Conservation (phyloP, 2,113 vertebrate genomes). For the Cromileptes altivelis region DNA sequence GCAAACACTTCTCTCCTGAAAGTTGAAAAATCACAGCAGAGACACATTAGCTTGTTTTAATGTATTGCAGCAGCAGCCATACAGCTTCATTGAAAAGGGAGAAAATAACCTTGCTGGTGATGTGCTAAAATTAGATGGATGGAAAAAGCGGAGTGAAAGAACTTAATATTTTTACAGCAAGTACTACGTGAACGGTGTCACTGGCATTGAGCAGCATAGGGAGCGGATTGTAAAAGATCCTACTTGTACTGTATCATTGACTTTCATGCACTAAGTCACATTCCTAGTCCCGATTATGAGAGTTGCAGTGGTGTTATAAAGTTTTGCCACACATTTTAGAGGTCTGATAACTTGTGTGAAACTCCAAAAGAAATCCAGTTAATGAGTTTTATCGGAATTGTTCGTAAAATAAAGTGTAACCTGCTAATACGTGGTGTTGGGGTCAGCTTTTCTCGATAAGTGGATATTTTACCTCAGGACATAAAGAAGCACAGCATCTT, state of each 20-base stretch:
- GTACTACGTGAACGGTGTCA: neutral
- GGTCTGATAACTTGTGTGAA: neutral
- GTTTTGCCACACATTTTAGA: neutral
- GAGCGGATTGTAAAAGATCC: neutral
- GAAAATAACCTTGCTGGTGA: constrained; percentile 4
- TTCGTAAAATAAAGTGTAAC: neutral
- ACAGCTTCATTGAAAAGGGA: neutral
- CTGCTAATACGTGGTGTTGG: neutral
- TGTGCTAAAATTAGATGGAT: neutral
- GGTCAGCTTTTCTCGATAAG: neutral
- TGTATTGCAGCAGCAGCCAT: neutral
- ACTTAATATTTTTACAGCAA: neutral
- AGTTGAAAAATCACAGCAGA: neutral
- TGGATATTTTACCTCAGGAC: neutral
- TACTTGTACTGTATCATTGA: neutral
- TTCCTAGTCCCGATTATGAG: neutral
- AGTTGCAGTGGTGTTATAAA: neutral
- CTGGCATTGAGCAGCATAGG: neutral
- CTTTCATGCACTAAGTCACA: neutral
- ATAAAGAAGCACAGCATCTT: neutral
- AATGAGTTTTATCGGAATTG: neutral
- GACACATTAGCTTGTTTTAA: neutral
- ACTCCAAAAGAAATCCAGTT: neutral
- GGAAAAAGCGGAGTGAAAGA: neutral
- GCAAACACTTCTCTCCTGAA: neutral